These are phyloP conservation scores for Prolemur simus DNA, from an alignment of 2,113 vertebrate genomes.

Conservation along the genomic window DNA sequence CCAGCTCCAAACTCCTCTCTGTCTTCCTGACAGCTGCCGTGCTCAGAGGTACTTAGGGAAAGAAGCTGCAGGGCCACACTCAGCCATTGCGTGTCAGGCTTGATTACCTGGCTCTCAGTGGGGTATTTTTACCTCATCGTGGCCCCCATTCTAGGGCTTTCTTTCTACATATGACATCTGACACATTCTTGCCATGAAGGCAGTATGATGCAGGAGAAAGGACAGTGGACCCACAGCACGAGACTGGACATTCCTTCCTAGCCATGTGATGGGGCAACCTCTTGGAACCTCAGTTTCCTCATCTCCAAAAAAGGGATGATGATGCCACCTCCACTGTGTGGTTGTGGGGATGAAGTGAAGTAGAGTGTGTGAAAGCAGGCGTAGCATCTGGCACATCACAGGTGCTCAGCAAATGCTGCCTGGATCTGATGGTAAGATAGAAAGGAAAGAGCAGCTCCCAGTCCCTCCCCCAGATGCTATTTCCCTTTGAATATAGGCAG, in stretches of 20 bases:
- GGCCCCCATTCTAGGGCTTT: not conserved
- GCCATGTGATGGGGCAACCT: not conserved
- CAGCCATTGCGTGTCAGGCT: not conserved
- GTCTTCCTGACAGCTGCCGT: not conserved
- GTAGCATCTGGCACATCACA: not conserved
- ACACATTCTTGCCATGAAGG: not conserved
- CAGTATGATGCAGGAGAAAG: not conserved
- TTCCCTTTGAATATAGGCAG: not conserved
- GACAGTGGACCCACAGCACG: not conserved
- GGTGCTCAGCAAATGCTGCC: not conserved
- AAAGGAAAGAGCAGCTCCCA: not conserved
- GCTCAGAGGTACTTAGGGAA: not conserved
- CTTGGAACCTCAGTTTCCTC: not conserved
- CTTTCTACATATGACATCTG: not conserved
- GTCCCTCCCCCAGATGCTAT: not conserved
- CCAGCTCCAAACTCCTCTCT: not conserved
- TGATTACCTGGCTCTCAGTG: not conserved
- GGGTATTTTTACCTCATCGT: not conserved
- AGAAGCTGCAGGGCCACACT: not conserved
- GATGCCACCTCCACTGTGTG: not conserved
- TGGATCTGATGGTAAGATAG: not conserved
- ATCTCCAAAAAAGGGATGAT: not conserved
- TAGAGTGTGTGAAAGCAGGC: not conserved
- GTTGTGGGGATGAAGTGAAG: not conserved
- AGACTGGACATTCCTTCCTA: not conserved